phyloP scores from a whole-genome alignment of 1,140 invertebrate species.

The Ectropis grisescens region DNA sequence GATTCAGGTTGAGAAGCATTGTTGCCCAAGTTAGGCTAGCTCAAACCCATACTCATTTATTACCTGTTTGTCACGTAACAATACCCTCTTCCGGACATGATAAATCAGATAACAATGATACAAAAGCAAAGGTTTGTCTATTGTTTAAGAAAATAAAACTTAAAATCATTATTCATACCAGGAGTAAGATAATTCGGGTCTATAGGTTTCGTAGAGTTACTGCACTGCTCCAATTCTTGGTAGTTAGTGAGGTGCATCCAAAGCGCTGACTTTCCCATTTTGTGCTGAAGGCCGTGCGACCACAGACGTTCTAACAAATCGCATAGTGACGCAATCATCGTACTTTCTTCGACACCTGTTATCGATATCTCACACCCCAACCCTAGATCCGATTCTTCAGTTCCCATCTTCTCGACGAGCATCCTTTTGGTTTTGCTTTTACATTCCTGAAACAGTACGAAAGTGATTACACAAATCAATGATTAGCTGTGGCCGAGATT shows the following conservation, averaged over 20 bases:
- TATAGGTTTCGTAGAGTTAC: conserved; percentile 79
- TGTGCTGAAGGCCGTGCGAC: conserved; percentile 96
- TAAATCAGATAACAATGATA: no score
- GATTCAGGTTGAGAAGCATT: no score
- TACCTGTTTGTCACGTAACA: no score
- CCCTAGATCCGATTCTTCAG: conserved; percentile 81
- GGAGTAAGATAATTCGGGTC: conserved; percentile 87
- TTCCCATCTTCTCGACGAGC: conserved; percentile 97
- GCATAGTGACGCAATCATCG: conserved; percentile 96
- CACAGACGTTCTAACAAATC: conserved; percentile 98
- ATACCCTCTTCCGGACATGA: no score
- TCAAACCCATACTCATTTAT: no score
- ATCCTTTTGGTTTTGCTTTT: conserved; percentile 97
- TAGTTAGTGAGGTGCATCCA: conserved; percentile 95
- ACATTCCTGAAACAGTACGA: conserved; percentile 76
- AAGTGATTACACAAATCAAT: no score
- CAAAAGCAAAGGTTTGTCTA: no score
- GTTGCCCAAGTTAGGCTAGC: no score
- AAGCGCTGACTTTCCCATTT: conserved; percentile 95
- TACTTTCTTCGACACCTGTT: conserved; percentile 93
- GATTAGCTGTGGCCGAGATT: no score
- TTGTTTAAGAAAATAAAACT: no score
- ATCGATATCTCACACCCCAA: conserved; percentile 76
- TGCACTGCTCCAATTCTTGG: conserved; percentile 88
- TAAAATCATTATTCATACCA: no score